Evolutionary conservation across 2,797 vertebrate genomes (phyloP).

Genomic region (Limosa lapponica): DNA sequence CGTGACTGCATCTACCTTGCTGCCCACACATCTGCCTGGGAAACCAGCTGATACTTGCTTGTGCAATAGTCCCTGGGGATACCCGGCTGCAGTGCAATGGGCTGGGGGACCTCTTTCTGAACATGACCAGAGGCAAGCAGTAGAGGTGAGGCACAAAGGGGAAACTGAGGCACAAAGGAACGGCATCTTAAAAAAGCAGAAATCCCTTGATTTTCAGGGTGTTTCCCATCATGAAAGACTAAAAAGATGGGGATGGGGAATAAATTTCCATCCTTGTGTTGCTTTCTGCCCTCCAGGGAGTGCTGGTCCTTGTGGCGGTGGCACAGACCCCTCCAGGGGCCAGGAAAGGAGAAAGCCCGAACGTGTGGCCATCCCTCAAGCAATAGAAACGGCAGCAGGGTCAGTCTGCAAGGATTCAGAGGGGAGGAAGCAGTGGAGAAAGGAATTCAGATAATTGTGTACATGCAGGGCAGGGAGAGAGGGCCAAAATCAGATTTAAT

Average conservation of each 20-base stretch:
- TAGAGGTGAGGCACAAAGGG: not conserved
- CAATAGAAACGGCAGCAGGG: not conserved
- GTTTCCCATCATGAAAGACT: not conserved
- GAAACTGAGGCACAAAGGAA: not conserved
- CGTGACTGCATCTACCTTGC: not conserved
- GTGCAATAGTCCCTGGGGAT: not conserved
- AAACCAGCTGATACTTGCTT: not conserved
- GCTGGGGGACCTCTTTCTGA: not conserved
- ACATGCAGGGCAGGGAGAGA: not conserved
- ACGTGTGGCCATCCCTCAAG: accelerated
- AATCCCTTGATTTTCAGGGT: not conserved
- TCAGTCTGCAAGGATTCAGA: not conserved
- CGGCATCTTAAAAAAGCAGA: not conserved
- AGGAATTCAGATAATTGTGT: constrained; percentile 27
- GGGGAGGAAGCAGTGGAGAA: not conserved
- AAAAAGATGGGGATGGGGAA: not conserved
- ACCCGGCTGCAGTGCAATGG: not conserved
- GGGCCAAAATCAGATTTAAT: not conserved
- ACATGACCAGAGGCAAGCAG: accelerated
- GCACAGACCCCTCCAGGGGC: not conserved
- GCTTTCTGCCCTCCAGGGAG: not conserved
- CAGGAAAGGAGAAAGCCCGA: not conserved
- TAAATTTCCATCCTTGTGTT: not conserved
- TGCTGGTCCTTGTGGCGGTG: not conserved
- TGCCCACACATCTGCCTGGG: not conserved